Evolutionary conservation across 2,797 vertebrate genomes (phyloP).

Genomic region (Platyrinchus mystaceus): DNA sequence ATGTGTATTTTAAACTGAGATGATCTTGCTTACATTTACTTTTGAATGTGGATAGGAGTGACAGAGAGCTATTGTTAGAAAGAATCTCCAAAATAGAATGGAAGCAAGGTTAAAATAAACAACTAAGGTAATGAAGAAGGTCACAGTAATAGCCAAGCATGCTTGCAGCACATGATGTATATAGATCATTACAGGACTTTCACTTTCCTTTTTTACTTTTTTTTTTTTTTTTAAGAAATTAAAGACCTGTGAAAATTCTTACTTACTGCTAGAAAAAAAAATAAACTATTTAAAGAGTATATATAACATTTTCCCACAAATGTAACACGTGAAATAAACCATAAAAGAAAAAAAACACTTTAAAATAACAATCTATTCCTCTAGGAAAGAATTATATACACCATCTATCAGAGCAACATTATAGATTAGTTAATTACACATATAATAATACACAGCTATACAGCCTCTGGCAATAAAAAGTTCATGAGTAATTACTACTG

Average conservation of each 20-base stretch:
- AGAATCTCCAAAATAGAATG: not conserved
- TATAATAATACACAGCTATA: not conserved
- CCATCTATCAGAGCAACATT: not conserved
- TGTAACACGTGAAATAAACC: not conserved
- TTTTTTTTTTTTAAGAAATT: not conserved
- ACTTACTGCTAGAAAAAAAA: not conserved
- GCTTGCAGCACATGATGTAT: not conserved
- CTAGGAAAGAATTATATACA: not conserved
- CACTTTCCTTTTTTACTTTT: rapidly evolving
- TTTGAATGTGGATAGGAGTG: not conserved
- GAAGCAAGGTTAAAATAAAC: not conserved
- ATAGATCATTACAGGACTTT: not conserved
- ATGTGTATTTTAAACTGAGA: not conserved
- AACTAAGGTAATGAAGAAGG: not conserved
- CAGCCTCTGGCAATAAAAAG: conserved; percentile 14
- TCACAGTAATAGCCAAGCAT: not conserved
- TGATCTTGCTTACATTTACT: not conserved
- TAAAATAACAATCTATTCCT: conserved; percentile 18
- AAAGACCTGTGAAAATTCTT: not conserved
- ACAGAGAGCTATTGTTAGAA: not conserved
- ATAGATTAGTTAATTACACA: conserved; percentile 41
- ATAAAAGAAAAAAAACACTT: not conserved
- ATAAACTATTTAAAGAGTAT: not conserved
- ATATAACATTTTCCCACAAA: not conserved
- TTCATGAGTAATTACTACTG: not conserved